phyloP scores from a whole-genome alignment of 2,113 vertebrate species.

The Dascyllus trimaculatus region DNA sequence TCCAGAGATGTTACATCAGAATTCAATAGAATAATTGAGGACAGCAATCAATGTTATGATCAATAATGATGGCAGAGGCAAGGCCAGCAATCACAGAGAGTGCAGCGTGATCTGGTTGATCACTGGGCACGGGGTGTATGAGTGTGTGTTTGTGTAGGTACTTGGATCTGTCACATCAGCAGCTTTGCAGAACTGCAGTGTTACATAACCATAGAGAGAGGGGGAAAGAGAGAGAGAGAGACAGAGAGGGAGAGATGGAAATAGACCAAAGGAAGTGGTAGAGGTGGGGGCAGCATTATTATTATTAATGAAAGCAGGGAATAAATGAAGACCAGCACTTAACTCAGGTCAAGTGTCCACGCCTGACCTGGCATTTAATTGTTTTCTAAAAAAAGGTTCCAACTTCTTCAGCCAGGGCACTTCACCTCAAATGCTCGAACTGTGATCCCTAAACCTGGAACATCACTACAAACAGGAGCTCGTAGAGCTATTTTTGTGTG shows the following conservation, averaged over 20 bases:
- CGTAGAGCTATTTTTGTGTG: not conserved
- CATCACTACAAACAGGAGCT: not conserved
- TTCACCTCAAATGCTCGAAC: not conserved
- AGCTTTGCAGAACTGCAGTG: conserved; percentile 83
- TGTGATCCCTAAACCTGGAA: conserved; percentile 31
- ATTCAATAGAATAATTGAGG: conserved; percentile 10
- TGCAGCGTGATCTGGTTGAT: conserved; percentile 43
- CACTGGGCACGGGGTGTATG: conserved; percentile 5
- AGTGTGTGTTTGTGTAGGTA: conserved; percentile 48
- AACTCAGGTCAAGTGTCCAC: conserved; percentile 24
- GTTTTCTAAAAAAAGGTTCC: conserved; percentile 9
- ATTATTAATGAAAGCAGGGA: not conserved
- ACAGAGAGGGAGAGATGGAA: conserved; percentile 5
- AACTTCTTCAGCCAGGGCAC: not conserved
- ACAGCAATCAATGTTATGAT: conserved; percentile 31
- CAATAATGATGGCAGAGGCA: conserved; percentile 43
- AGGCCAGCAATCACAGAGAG: conserved; percentile 42
- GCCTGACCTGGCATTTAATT: not conserved
- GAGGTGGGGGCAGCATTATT: not conserved
- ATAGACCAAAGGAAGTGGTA: conserved; percentile 3
- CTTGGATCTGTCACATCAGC: conserved; percentile 81
- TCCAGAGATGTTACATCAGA: conserved; percentile 3
- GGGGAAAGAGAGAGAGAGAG: conserved; percentile 5
- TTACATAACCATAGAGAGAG: conserved; percentile 72
- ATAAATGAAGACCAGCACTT: conserved; percentile 26